Evolutionary conservation across 2,888 invertebrate genomes (phyloP), one percentile per base, ranked within the genome.

Genomic region (Cerastis rubricosa): DNA sequence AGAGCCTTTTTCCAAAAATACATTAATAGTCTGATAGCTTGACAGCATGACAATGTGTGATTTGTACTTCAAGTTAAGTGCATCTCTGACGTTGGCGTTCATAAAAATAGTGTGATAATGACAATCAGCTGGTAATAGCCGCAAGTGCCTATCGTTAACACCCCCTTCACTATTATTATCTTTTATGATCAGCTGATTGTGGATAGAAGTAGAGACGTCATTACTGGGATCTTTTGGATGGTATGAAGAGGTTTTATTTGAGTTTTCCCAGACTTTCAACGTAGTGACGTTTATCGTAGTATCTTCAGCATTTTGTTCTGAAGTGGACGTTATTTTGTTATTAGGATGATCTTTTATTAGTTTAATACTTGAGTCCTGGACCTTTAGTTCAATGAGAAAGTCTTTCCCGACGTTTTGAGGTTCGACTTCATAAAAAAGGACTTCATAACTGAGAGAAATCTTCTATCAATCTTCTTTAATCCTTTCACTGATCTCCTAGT

Each of bases 91-190:
- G 81, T 49, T 43, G 57, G 51, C 78, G 64, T 57, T 65, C 43
- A 79, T 71, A 80, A 84, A 84, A 82, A 74, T 71, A 47, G 54
- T 61, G 68, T 49, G 74, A 80, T 80, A 71, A 61, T 74, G 14
- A n/a, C 19, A 61, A 79, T 79, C 80, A 74, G 73, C 66, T 71
- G n/a, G 59, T 79, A 63, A 79, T 71, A 64, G 84, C 63, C 25
- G 66, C 66, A 78, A 63, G 57, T 66, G 66, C 25, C 47, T 45
- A 57, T 70, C 72, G 45, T 67, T 63, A 71, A 59, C 43, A 81
- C 54, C 54, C 45, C 29, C 64, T 77, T 66, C 54, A 71, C 29
- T 54, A 45, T 63, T 35, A 78, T 66, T 73, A 82, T 68, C 57
- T 64, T 67, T 51, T 40, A 67, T 70, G 40, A 78, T 67, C 70